A percentile compares a stretch with the other conserved stretches of the same genome.
Evolutionary conservation across 2,797 vertebrate species (phyloP).

Genomic region (Staurois parvus): DNA sequence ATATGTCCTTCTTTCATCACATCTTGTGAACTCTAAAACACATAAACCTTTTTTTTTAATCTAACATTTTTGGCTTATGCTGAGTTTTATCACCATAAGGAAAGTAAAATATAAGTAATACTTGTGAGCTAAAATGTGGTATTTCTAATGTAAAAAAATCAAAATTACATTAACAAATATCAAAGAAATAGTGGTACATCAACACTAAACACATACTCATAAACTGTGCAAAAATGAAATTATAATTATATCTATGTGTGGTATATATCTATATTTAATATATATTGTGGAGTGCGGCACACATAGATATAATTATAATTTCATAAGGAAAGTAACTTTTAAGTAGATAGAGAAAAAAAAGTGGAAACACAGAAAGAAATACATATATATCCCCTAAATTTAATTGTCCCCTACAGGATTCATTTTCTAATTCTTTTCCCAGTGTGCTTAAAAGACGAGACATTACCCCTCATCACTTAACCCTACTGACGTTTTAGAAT

Average conservation of each 20-base stretch:
- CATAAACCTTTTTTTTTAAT: not conserved
- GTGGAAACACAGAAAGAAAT: not conserved
- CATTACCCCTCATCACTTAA: slow-evolving; percentile 44
- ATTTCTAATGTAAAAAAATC: no score
- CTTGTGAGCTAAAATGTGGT: no score
- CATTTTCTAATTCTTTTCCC: slow-evolving; percentile 16
- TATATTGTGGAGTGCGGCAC: no score
- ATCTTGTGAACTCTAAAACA: not conserved
- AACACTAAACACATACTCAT: no score
- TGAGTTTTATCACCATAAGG: not conserved
- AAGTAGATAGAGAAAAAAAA: not conserved
- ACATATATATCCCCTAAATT: slow-evolving; percentile 14
- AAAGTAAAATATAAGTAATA: not conserved
- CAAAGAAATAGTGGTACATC: no score
- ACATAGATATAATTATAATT: no score
- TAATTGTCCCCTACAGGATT: slow-evolving; percentile 38
- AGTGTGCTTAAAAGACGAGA: slow-evolving; percentile 13
- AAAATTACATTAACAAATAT: no score
- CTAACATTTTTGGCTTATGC: not conserved
- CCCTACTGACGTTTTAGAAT: slow-evolving; percentile 44
- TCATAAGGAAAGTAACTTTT: not conserved
- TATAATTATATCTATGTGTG: no score
- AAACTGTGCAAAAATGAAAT: no score
- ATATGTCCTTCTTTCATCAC: no score
- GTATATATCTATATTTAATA: no score